Evolutionary conservation across 2,797 vertebrate genomes (phyloP).

Genomic region (Tolypeutes matacus): DNA sequence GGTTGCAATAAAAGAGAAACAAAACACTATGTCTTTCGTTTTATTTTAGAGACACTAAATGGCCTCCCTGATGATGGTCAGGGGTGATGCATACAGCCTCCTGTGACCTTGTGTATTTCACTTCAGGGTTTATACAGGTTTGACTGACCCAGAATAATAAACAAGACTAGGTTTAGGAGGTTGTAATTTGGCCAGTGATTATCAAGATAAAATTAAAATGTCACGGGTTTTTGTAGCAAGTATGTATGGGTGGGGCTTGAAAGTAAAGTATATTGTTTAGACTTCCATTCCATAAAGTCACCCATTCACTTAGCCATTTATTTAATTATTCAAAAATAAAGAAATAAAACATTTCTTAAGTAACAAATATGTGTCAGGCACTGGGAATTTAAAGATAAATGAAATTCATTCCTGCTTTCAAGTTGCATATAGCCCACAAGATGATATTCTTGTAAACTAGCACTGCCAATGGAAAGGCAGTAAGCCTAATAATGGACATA

Average conservation of each 20-base stretch:
- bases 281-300: constrained; percentile 26
- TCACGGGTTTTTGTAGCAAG: background rate
- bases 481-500: background rate
- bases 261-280: background rate
- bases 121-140: background rate
- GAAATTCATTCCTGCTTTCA: background rate
- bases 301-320: constrained; percentile 34
- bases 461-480: background rate
- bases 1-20: constrained; percentile 87
- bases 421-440: background rate
- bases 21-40: constrained; percentile 74
- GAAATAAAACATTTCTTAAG: constrained; percentile 32
- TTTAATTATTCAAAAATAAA: constrained; percentile 54
- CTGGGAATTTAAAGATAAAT: constrained; percentile 26
- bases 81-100: background rate
- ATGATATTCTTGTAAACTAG: background rate
- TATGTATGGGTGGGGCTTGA: background rate
- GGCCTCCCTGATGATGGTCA: background rate
- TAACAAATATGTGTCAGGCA: background rate
- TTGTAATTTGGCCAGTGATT: constrained; percentile 6
- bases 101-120: background rate
- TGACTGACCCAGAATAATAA: constrained; percentile 1
- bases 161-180: background rate
- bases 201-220: constrained; percentile 56
- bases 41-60: constrained; percentile 68